These are phyloP conservation scores for Eupithecia dodoneata DNA, from an alignment of 2,888 invertebrate species.

Conservation along the genomic window DNA sequence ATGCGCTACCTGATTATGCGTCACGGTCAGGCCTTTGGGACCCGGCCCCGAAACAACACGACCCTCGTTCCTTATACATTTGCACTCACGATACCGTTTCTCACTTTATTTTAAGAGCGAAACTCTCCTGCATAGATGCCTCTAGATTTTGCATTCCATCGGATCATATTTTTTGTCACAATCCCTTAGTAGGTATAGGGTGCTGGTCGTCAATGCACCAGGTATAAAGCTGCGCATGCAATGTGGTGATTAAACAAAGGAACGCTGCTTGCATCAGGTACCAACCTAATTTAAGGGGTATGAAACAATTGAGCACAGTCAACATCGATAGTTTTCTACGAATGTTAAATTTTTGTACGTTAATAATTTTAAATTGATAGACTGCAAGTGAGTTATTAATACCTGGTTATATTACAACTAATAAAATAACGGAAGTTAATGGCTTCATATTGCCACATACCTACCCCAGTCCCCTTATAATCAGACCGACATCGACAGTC, in stretches of 20 bases:
- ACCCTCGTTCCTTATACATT: background rate
- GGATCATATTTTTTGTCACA: constrained; percentile 19
- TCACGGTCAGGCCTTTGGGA: background rate
- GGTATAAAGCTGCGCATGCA: constrained; percentile 6
- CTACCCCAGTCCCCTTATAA: too few relatives aligned
- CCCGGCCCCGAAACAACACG: background rate
- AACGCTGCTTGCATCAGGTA: background rate
- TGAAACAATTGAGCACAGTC: background rate
- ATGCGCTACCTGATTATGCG: constrained; percentile 30
- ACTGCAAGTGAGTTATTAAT: background rate
- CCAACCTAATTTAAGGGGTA: background rate
- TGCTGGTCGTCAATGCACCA: background rate
- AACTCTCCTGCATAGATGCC: constrained; percentile 18
- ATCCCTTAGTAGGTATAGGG: constrained; percentile 11
- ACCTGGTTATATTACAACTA: background rate
- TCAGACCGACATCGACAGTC: background rate
- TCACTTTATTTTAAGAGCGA: constrained; percentile 10
- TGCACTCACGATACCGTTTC: background rate
- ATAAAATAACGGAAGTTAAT: background rate
- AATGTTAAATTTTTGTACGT: background rate
- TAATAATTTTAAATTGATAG: background rate
- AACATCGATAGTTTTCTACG: background rate
- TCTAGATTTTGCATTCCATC: background rate
- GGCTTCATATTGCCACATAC: background rate
- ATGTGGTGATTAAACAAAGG: background rate